Evolutionary conservation across 2,888 invertebrate genomes (phyloP).

Genomic region (Cremastinae sp.): DNA sequence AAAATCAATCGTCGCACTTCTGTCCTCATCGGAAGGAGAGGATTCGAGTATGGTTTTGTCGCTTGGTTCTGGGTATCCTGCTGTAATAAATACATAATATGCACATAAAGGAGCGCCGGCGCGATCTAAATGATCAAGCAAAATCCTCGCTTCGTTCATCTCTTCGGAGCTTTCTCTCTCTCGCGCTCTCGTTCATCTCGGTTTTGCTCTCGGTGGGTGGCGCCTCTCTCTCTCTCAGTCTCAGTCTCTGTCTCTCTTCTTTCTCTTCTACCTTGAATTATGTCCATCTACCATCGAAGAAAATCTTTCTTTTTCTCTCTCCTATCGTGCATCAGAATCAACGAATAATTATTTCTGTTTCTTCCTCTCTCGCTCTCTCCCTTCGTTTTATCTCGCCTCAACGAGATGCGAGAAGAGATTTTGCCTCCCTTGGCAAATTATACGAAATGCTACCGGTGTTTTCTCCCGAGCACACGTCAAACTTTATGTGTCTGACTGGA

Average conservation of each 20-base stretch:
- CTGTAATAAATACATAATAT: constrained; percentile 80
- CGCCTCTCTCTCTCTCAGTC: constrained; percentile 55
- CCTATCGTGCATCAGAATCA: constrained; percentile 56
- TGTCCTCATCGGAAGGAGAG: constrained; percentile 56
- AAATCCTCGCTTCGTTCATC: constrained; percentile 66
- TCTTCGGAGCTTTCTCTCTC: constrained; percentile 24
- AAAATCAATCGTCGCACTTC: constrained; percentile 27
- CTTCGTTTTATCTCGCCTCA: constrained; percentile 4
- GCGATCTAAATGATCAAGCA: constrained; percentile 78
- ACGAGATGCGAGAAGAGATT: constrained; percentile 38
- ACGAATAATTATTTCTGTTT: constrained; percentile 53
- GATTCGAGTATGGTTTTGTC: constrained; percentile 76
- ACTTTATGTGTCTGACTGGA: constrained; percentile 42
- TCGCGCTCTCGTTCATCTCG: constrained; percentile 25
- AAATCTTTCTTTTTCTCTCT: constrained; percentile 39
- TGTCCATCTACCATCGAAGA: constrained; percentile 46
- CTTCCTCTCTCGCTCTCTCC: constrained; percentile 15
- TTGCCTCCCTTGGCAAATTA: constrained; percentile 42
- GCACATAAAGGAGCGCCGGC: constrained; percentile 78
- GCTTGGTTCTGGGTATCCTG: constrained; percentile 76
- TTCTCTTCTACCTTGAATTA: constrained; percentile 61
- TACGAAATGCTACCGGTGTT: constrained; percentile 41
- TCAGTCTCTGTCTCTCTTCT: constrained; percentile 34
- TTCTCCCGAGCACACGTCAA: constrained; percentile 47
- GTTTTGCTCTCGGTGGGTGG: constrained; percentile 71